phyloP scores from a whole-genome alignment of 2,888 invertebrate genomes.

The Drosophila formosana region DNA sequence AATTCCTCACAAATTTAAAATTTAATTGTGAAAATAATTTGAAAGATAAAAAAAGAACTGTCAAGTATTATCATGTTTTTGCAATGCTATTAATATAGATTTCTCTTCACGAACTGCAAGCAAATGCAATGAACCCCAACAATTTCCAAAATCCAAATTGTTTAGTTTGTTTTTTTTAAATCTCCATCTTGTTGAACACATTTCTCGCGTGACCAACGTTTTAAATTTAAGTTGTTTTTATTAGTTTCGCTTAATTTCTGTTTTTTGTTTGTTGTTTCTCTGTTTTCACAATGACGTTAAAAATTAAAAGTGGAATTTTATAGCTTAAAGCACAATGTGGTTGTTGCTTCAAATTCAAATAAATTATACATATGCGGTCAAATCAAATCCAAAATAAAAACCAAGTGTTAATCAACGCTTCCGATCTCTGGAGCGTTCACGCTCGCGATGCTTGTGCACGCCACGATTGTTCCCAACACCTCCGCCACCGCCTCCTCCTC shows the following conservation, averaged over 20 bases:
- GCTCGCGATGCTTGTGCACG: slow-evolving; percentile 80
- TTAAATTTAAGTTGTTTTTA: not conserved
- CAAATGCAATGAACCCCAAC: not conserved
- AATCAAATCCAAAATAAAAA: slow-evolving; percentile 14
- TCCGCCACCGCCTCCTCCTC: slow-evolving; percentile 43
- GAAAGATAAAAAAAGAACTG: too few relatives aligned
- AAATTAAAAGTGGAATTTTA: slow-evolving; percentile 29
- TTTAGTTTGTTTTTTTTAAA: too few relatives aligned
- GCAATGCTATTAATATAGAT: not conserved
- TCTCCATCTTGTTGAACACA: too few relatives aligned
- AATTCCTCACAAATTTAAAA: too few relatives aligned
- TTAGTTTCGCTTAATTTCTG: slow-evolving; percentile 43
- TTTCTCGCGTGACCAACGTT: not conserved
- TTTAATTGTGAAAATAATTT: too few relatives aligned
- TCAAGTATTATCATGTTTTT: not conserved
- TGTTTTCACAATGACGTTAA: slow-evolving; percentile 28
- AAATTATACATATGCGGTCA: slow-evolving; percentile 27
- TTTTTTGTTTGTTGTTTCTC: slow-evolving; percentile 25
- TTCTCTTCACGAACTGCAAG: not conserved
- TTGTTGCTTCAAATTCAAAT: slow-evolving; percentile 21
- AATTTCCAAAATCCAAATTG: too few relatives aligned
- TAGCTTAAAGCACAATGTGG: slow-evolving; percentile 13
- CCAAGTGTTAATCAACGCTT: slow-evolving; percentile 73
- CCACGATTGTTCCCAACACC: slow-evolving; percentile 61
- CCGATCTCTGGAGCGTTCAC: slow-evolving; percentile 82